A percentile compares a stretch with the other conserved stretches of the same genome.
Evolutionary conservation across 2,888 invertebrate genomes (phyloP).

Genomic region (Heliconius ismenius): DNA sequence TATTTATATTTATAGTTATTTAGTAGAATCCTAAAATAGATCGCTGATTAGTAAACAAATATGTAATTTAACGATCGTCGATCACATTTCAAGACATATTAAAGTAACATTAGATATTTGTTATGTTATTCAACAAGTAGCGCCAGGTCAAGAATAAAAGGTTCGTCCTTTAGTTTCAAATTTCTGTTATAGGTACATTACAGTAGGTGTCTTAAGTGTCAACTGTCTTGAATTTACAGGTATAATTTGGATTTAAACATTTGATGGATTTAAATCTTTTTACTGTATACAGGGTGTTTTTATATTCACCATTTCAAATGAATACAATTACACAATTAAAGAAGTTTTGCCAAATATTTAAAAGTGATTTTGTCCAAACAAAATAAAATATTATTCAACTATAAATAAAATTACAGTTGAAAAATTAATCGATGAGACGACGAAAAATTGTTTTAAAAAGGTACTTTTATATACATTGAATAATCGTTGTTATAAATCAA

Average conservation of each 20-base stretch:
- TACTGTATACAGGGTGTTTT: no score
- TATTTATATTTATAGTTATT: no score
- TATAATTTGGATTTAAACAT: background rate
- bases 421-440: no score
- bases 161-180: constrained; percentile 23
- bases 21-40: background rate
- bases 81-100: constrained; percentile 18
- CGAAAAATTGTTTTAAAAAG: no score
- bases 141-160: constrained; percentile 27
- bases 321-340: no score
- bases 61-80: constrained; percentile 3
- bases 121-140: constrained; percentile 13
- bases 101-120: background rate
- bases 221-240: background rate
- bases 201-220: constrained; percentile 8
- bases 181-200: constrained; percentile 22
- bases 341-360: no score
- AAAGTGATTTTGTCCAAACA: no score
- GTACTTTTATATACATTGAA: no score
- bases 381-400: no score
- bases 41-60: background rate
- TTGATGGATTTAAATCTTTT: background rate
- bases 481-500: no score
- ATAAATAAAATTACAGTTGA: no score
- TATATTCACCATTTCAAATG: no score